phyloP scores from a whole-genome alignment of 2,113 vertebrate genomes.

The Chlorocebus sabaeus region DNA sequence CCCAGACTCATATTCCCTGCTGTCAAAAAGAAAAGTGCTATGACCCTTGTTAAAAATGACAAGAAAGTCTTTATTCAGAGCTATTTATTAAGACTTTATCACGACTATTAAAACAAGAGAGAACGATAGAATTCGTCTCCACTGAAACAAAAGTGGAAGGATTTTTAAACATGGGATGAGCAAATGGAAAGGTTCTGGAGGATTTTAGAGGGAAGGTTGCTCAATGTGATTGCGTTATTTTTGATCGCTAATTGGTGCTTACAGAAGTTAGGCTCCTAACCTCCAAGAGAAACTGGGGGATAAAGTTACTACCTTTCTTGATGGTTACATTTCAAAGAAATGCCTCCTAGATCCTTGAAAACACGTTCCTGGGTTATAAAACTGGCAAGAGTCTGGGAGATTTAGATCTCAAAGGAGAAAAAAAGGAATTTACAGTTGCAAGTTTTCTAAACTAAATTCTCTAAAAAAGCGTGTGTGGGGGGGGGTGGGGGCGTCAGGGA shows the following conservation, averaged over 20 bases:
- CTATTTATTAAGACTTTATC: neutral
- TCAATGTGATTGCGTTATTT: neutral
- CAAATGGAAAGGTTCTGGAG: neutral
- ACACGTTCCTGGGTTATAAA: neutral
- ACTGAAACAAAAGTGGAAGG: neutral
- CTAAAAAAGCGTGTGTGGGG: neutral
- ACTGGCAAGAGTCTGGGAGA: neutral
- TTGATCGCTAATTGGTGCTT: neutral
- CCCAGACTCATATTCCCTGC: neutral
- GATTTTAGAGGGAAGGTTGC: neutral
- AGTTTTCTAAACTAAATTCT: neutral
- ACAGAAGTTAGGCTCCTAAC: neutral
- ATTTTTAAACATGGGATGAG: neutral
- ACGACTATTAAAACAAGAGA: neutral
- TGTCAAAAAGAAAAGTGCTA: neutral
- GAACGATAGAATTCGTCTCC: neutral
- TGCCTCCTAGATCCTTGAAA: neutral
- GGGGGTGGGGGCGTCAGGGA: rapidly evolving
- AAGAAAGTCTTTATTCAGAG: neutral
- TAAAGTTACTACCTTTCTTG: neutral
- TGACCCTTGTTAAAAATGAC: neutral
- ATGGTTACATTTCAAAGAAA: neutral
- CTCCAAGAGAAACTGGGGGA: neutral
- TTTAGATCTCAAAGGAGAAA: neutral
- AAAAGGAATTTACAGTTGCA: neutral